phyloP scores from a whole-genome alignment of 2,888 invertebrate genomes.

The Acronicta alni region DNA sequence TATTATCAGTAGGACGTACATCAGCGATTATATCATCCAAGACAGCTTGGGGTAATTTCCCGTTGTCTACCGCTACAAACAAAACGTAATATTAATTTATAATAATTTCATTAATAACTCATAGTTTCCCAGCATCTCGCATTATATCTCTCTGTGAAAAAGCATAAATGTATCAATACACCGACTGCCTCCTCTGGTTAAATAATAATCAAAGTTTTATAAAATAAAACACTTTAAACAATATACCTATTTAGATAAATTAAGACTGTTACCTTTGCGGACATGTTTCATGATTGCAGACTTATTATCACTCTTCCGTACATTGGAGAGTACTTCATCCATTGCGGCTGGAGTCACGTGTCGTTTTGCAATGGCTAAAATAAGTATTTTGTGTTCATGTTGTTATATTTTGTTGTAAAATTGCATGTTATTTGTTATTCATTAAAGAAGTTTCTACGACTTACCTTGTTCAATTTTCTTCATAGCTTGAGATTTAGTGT shows the following conservation, averaged over 20 bases:
- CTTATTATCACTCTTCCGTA: conserved; percentile 16
- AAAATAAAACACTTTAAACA: too few relatives aligned
- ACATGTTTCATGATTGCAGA: conserved; percentile 20
- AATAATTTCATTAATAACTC: too few relatives aligned
- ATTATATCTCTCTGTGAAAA: too few relatives aligned
- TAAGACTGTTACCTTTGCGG: conserved; percentile 11
- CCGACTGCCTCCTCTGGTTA: too few relatives aligned
- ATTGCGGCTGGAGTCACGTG: conserved; percentile 17
- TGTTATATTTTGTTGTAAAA: too few relatives aligned
- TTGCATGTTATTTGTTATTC: neutral
- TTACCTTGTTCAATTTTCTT: conserved; percentile 27
- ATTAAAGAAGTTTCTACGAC: neutral
- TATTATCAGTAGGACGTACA: conserved; percentile 16
- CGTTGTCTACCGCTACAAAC: conserved; percentile 23
- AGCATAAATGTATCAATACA: too few relatives aligned
- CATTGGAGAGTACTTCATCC: conserved; percentile 23
- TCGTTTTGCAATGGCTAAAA: conserved; percentile 29
- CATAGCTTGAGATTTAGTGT: conserved; percentile 18
- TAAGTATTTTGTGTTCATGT: neutral
- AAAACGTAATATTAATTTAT: neutral
- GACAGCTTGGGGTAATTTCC: conserved; percentile 15
- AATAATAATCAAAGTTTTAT: too few relatives aligned
- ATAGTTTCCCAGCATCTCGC: too few relatives aligned
- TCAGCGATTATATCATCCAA: conserved; percentile 15
- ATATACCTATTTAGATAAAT: too few relatives aligned